phyloP scores from a whole-genome alignment of 2,888 invertebrate species.

The Athrips mouffetella region DNA sequence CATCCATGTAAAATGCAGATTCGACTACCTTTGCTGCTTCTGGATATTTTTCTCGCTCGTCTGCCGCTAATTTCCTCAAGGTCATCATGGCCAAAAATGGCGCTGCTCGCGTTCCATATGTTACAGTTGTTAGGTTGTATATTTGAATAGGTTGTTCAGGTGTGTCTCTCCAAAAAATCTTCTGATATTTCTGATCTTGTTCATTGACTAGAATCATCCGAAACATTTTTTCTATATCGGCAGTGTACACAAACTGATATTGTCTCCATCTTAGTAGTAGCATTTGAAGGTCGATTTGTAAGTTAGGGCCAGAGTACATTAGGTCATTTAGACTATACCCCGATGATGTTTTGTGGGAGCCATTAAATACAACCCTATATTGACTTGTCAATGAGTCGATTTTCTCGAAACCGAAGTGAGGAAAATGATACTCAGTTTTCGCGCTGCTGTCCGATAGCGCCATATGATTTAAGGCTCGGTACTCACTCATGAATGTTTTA shows the following conservation, averaged over 20 bases:
- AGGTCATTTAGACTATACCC: too few species aligned
- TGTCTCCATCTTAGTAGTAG: too few species aligned
- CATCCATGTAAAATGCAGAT: neutral
- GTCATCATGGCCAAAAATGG: slow-evolving; percentile 5
- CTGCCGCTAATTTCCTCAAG: neutral
- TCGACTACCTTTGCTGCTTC: neutral
- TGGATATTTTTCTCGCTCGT: neutral
- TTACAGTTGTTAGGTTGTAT: neutral
- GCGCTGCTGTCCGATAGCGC: neutral
- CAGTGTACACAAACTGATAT: too few species aligned
- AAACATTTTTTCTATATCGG: too few species aligned
- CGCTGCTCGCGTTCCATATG: neutral
- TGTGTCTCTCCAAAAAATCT: neutral
- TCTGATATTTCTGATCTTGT: neutral
- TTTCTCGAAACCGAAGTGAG: too few species aligned
- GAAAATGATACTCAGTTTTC: too few species aligned
- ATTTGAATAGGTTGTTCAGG: neutral
- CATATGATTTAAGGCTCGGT: neutral
- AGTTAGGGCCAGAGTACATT: too few species aligned
- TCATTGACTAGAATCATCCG: too few species aligned
- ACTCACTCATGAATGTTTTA: neutral
- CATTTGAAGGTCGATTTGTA: too few species aligned
- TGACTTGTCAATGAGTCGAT: too few species aligned
- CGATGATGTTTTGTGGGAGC: too few species aligned
- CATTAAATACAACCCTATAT: too few species aligned